Percentiles rank a stretch among this genome's conserved stretches.
Evolutionary conservation across 2,113 vertebrate genomes (phyloP).

Genomic region (Ictidomys tridecemlineatus): DNA sequence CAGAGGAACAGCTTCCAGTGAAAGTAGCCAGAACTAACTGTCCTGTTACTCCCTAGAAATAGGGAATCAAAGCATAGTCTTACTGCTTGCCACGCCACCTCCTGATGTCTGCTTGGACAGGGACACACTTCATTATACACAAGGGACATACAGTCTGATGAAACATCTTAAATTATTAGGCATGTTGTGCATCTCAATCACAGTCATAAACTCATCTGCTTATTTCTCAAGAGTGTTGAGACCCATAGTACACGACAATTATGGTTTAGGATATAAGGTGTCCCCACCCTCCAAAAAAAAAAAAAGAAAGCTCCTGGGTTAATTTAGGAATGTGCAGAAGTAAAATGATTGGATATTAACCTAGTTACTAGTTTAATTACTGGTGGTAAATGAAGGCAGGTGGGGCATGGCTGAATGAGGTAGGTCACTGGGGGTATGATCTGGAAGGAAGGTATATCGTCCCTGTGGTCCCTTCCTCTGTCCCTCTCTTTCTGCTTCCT

Average conservation of each 20-base stretch:
- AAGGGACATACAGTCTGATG: not conserved
- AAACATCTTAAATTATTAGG: conserved; percentile 6
- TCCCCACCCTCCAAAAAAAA: too few species aligned
- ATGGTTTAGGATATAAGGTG: too few species aligned
- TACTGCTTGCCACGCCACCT: not conserved
- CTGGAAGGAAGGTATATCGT: too few species aligned
- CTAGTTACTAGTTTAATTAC: too few species aligned
- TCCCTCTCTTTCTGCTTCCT: too few species aligned
- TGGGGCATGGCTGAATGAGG: too few species aligned
- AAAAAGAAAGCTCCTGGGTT: too few species aligned
- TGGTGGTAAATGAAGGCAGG: too few species aligned
- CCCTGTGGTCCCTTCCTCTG: too few species aligned
- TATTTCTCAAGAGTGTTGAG: conserved; percentile 16
- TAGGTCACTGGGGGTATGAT: too few species aligned
- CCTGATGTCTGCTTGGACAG: not conserved
- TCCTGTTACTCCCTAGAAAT: conserved; percentile 54
- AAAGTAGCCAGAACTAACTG: conserved; percentile 60
- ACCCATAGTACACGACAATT: not conserved
- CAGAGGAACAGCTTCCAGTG: conserved; percentile 61
- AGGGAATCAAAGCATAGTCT: conserved; percentile 12
- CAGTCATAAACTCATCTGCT: not conserved
- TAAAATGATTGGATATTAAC: too few species aligned
- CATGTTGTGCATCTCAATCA: not conserved
- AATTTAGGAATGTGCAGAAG: too few species aligned
- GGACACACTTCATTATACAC: not conserved